Base-by-base conservation (phyloP, 1,140 invertebrate species). In the Platyscapa corneri region DNA sequence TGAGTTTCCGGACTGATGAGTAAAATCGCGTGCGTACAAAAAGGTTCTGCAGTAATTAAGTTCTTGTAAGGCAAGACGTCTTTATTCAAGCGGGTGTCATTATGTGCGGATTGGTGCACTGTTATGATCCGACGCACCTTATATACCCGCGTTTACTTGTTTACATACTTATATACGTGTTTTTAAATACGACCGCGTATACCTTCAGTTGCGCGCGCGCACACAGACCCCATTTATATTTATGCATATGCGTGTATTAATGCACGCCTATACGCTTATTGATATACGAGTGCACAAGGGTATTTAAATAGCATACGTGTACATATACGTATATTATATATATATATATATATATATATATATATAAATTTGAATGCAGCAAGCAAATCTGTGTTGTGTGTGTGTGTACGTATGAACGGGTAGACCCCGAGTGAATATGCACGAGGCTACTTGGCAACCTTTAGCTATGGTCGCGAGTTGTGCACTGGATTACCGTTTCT, bases 81-180 rank as follows among this genome's bases (percentile, higher is more conserved):
- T 92, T 91, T 90, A 91, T 91, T 91, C 83, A 88, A 88, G 85
- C 88, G 88, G 89, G 88, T 91, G 91, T 91, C 91, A 92, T 92
- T 92, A 92, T 92, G 90, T 90, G 90, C 90, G 90, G 90, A 92
- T 92, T 92, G 91, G 79, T 90, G 91, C 91, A 89, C 89, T 90
- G 85, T 90, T 91, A 91, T 89, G 89, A 90, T 88, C 87, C 87
- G 86, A 88, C 88, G 88, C 87, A 88, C 85, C 86, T 90, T 88
- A 89, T 85, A 88, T 82, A 77, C 83, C 85, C 87, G 60, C 32
- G 3, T 34, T 27, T 49, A 20, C 77, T 78, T 27, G 0, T 34
- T 23, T 60, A 5, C n/a, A 20, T 8, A 60, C 32, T 20, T 3
- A 14, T 16, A 20, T 23, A 2, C 37, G 8, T 30, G 34, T 39